phyloP scores from a whole-genome alignment of 2,797 vertebrate genomes.

The Chloroceryle amazona region DNA sequence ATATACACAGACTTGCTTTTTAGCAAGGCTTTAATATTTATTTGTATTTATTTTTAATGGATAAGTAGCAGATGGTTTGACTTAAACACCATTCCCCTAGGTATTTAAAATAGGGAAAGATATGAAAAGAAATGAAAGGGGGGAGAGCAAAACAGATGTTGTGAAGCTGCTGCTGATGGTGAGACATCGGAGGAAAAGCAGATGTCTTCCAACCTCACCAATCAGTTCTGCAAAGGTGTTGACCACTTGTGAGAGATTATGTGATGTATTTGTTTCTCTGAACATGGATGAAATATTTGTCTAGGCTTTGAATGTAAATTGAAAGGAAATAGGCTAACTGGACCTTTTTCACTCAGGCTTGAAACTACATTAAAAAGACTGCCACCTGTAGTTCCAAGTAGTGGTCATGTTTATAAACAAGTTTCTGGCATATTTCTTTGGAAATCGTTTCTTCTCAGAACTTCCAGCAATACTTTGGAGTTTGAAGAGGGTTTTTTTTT shows the following conservation, averaged over 20 bases:
- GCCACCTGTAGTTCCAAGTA: not conserved
- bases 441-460: not conserved
- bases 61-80: slow-evolving; percentile 39
- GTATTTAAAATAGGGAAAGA: slow-evolving; percentile 17
- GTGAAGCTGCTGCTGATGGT: not conserved
- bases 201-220: not conserved
- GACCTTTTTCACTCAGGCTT: not conserved
- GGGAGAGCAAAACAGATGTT: slow-evolving; percentile 41
- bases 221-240: not conserved
- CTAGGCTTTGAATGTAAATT: slow-evolving; percentile 41
- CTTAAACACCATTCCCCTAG: not conserved
- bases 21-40: slow-evolving; percentile 2
- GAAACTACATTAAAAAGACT: not conserved
- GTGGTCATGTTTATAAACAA: not conserved
- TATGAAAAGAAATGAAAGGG: slow-evolving; percentile 11
- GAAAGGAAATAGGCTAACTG: slow-evolving; percentile 1
- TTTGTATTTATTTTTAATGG: slow-evolving; percentile 15
- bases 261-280: not conserved
- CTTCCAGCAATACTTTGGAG: not conserved
- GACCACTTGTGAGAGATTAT: not conserved
- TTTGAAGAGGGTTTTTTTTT: not conserved
- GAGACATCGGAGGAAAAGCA: not conserved
- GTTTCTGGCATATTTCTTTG: not conserved
- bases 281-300: slow-evolving; percentile 48
- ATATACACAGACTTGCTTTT: not conserved